phyloP scores from a whole-genome alignment of 2,888 invertebrate genomes.

The Zygaena filipendulae region DNA sequence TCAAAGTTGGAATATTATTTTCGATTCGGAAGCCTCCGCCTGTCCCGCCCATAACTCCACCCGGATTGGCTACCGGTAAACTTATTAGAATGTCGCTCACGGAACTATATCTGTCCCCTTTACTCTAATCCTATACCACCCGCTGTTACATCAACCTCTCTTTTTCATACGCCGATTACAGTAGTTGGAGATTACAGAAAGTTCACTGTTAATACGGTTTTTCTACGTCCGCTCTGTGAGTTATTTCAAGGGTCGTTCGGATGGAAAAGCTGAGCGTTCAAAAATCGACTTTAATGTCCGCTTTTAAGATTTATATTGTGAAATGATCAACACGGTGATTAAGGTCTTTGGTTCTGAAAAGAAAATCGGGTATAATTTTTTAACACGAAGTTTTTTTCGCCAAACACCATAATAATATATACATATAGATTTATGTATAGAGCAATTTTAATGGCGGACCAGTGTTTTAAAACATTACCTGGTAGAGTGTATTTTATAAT shows the following conservation, averaged over 20 bases:
- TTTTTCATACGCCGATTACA: constrained; percentile 38
- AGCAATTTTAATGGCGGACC: constrained; percentile 45
- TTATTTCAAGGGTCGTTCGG: constrained; percentile 38
- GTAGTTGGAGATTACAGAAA: constrained; percentile 47
- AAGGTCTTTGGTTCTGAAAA: no score
- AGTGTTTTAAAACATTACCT: constrained; percentile 46
- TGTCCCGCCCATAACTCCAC: constrained; percentile 41
- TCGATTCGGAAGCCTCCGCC: constrained; percentile 15
- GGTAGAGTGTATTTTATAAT: constrained; percentile 47
- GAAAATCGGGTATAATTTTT: constrained; percentile 58
- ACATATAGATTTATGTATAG: no score
- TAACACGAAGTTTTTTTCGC: constrained; percentile 43
- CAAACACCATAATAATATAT: constrained; percentile 50
- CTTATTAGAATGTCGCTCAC: constrained; percentile 28
- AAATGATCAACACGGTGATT: no score
- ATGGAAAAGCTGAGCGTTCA: no score
- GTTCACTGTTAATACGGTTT: constrained; percentile 51
- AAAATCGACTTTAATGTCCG: no score
- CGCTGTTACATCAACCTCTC: no score
- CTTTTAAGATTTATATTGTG: no score
- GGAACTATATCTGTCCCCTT: constrained; percentile 34
- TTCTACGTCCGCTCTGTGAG: constrained; percentile 44
- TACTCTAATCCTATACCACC: no score
- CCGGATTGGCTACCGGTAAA: constrained; percentile 52
- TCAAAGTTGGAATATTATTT: constrained; percentile 25